Conservation (phyloP, 2,888 invertebrate species). For the Dexiosoma caninum region DNA sequence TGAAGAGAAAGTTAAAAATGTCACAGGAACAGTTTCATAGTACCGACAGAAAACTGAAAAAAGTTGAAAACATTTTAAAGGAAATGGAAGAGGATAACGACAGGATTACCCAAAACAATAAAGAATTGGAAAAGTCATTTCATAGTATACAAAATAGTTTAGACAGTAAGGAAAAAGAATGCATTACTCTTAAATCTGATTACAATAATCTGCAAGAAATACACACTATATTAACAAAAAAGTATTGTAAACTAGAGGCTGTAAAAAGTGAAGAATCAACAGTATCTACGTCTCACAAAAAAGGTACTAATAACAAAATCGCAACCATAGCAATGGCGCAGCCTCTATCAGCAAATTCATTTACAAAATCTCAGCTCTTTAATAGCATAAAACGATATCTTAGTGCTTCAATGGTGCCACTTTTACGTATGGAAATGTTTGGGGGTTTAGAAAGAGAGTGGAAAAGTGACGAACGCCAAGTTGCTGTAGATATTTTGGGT, state of each 20-base stretch:
- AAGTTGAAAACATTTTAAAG: neutral
- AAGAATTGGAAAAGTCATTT: slow-evolving; percentile 2
- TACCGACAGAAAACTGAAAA: neutral
- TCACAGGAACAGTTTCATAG: neutral
- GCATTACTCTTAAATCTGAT: neutral
- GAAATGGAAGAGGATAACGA: slow-evolving; percentile 19
- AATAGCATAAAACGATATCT: slow-evolving; percentile 76
- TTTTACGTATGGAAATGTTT: slow-evolving; percentile 78
- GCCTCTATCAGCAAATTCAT: neutral
- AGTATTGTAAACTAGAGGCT: slow-evolving; percentile 27
- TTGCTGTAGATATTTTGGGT: slow-evolving; percentile 71
- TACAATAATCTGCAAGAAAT: slow-evolving; percentile 18
- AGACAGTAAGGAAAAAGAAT: slow-evolving; percentile 4
- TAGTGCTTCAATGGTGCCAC: slow-evolving; percentile 73
- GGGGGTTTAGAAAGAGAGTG: slow-evolving; percentile 73
- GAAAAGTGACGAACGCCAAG: slow-evolving; percentile 74
- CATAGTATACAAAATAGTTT: slow-evolving; percentile 19
- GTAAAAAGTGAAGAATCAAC: slow-evolving; percentile 58
- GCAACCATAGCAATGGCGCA: neutral
- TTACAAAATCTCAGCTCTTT: slow-evolving; percentile 74
- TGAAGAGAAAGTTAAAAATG: slow-evolving; percentile 5
- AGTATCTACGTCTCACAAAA: slow-evolving; percentile 60
- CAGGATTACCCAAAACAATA: neutral
- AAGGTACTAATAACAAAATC: neutral
- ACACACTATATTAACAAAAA: slow-evolving; percentile 17